Percentiles rank a stretch among this genome's conserved stretches.
Conservation (phyloP, 2,888 invertebrate species). For the Drosophila fungiperda region DNA sequence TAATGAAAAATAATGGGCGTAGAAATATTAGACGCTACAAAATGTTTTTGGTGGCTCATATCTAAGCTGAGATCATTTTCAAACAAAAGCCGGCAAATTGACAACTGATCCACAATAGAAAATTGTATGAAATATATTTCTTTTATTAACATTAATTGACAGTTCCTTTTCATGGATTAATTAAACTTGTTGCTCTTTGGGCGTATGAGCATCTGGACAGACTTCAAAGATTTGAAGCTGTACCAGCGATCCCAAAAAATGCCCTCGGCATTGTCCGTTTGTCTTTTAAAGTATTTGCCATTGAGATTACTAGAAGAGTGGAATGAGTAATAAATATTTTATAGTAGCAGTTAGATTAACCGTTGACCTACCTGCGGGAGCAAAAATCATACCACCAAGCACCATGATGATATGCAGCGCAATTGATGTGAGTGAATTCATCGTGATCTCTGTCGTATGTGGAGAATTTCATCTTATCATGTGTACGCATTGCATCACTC, state of each 20-base stretch:
- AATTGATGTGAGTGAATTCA: conserved; percentile 87
- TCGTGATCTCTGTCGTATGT: conserved; percentile 89
- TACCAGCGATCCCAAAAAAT: conserved; percentile 90
- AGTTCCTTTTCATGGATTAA: conserved; percentile 8
- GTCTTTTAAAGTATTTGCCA: conserved; percentile 85
- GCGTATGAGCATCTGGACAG: conserved; percentile 88
- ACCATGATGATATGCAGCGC: conserved; percentile 88
- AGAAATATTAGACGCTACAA: conserved; percentile 18
- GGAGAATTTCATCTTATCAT: conserved; percentile 88
- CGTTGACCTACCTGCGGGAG: conserved; percentile 86
- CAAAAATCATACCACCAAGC: conserved; percentile 92
- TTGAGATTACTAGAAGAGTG: conserved; percentile 87
- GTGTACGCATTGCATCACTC: conserved; percentile 89
- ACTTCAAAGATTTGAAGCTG: conserved; percentile 87
- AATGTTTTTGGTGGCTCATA: conserved; percentile 29
- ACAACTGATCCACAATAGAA: conserved; percentile 24
- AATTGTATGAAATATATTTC: conserved; percentile 8
- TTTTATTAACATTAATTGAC: conserved; percentile 44
- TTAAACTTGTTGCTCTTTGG: conserved; percentile 46
- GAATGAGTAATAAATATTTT: neutral
- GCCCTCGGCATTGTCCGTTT: conserved; percentile 84
- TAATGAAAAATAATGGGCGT: conserved; percentile 41
- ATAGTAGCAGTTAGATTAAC: neutral
- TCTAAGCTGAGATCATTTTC: conserved; percentile 20
- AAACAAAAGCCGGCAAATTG: conserved; percentile 39